Evolutionary conservation across 1,140 invertebrate species (phyloP), one percentile per base, ranked within the genome.

Genomic region (Drosophila hydei): DNA sequence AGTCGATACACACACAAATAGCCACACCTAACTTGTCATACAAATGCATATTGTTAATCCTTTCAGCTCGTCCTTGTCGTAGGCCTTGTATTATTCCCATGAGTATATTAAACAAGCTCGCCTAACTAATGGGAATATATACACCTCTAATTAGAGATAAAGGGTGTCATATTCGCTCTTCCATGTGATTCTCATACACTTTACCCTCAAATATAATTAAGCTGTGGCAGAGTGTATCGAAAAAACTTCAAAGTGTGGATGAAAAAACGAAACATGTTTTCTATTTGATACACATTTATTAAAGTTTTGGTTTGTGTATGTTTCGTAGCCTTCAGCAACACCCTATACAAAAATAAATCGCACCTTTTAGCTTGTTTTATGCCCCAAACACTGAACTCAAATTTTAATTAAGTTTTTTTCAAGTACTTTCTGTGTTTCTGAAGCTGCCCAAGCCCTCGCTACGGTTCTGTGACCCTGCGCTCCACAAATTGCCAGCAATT

Each of bases 331-430:
- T 14, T 19, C 18, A 27, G 55, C 48, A 70, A 51, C 78, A 65
- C 70, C 75, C 79, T 78, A 47, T 67, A 63, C 56, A 68, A 38
- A 50, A 65, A 45, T 36, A 56, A 48, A 19, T 58, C 52, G 21
- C 64, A 80, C 61, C 72, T 73, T 77, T 77, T 47, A 59, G 55
- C 21, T 25, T 23, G 23, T 27, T 55, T 43, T 51, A 33, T 25
- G 59, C 50, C 45, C 18, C 74, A 73, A 72, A 77, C 65, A 72
- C 71, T 56, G 54, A 72, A 77, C 74, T 72, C 77, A 75, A 88
- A 81, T 88, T 87, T 87, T 88, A 87, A 87, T 87, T 87, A 87
- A 88, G 69, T 88, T 85, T 71, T 25, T 79, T 81, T 85, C 63
- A 67, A 77, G 71, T 61, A 63, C 74, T 73, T 79, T 87, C 38